These are phyloP conservation scores for Pseudoips prasinana DNA, from an alignment of 2,888 invertebrate genomes.

Conservation along the genomic window DNA sequence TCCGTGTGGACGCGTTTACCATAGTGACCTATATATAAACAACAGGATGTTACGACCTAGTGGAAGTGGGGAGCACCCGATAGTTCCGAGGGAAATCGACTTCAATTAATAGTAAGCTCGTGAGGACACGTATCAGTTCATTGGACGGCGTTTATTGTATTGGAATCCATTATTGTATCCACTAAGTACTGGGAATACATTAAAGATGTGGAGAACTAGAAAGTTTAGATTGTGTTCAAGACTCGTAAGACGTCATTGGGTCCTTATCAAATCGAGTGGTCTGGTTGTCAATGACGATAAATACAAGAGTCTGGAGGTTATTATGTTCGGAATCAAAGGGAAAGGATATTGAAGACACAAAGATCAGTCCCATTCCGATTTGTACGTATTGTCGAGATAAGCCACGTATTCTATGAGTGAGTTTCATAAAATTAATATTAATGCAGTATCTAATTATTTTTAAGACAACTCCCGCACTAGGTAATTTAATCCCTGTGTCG, in stretches of 20 bases:
- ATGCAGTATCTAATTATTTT: too few species aligned
- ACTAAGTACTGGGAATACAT: slow-evolving; percentile 5
- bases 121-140: slow-evolving; percentile 16
- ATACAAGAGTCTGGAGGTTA: slow-evolving; percentile 22
- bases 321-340: slow-evolving; percentile 24
- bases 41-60: slow-evolving; percentile 37
- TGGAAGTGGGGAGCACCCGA: slow-evolving; percentile 20
- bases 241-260: slow-evolving; percentile 6
- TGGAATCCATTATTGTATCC: slow-evolving; percentile 1
- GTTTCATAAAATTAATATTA: too few species aligned
- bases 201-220: slow-evolving; percentile 3
- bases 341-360: slow-evolving; percentile 25
- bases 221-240: slow-evolving; percentile 7
- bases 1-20: slow-evolving; percentile 42
- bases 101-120: slow-evolving; percentile 34
- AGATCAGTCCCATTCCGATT: slow-evolving; percentile 9
- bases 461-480: too few species aligned
- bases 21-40: slow-evolving; percentile 58
- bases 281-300: slow-evolving; percentile 27
- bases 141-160: slow-evolving; percentile 17
- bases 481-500: too few species aligned
- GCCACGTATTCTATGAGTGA: too few species aligned
- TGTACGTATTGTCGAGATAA: too few species aligned
- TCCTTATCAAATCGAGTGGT: slow-evolving; percentile 27
- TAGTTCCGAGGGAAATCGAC: slow-evolving; percentile 27